Evolutionary conservation across 2,888 invertebrate genomes (phyloP), one percentile per base, ranked within the genome.

Genomic region (Aspidiotus rigidus): DNA sequence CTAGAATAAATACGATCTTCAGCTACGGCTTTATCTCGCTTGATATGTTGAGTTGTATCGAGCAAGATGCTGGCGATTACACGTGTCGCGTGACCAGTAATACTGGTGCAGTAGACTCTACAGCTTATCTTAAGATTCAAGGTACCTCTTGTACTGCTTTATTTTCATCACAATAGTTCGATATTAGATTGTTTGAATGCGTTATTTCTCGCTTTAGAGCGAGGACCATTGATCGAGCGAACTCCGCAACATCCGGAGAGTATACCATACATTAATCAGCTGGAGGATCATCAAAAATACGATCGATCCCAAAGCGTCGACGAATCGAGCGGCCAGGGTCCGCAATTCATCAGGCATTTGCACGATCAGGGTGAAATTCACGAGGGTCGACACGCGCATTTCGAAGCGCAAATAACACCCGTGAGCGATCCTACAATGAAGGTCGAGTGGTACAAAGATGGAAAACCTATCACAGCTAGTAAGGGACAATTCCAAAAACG

Each of bases 21-120:
- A 91, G 96, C 78, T 98, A 99, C 81, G 98, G 99, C 75, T 98
- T 94, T 78, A 95, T 98, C 76, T 91, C 95, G 74, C 83, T 96
- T 75, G 94, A 95, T 78, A 84, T 96, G 77, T 84, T 95, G 75
- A 90, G 90, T 80, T 84, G 93, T 71, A 87, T 89, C 74, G 81
- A 86, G 73, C 87, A 89, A 76, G 96, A 97, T 77, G 87, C 87
- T 75, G 97, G 93, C 71, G 92, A 93, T 80, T 94, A 93, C 77
- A 85, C 90, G 73, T 94, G 93, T 79, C 86, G 92, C 73, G 92
- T 93, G 61, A 84, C 87, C 54, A 94, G 92, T 78, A 86, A 88
- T 60, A 86, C 91, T 57, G 97, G 96, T 76, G 84, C 87, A 76
- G 92, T 89, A 62, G 89, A 91, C 80, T 93, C 91, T 11, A 86